Base-by-base conservation (phyloP, 92 coral and sea anemone genomes). In the Zoanthus solanderi region DNA sequence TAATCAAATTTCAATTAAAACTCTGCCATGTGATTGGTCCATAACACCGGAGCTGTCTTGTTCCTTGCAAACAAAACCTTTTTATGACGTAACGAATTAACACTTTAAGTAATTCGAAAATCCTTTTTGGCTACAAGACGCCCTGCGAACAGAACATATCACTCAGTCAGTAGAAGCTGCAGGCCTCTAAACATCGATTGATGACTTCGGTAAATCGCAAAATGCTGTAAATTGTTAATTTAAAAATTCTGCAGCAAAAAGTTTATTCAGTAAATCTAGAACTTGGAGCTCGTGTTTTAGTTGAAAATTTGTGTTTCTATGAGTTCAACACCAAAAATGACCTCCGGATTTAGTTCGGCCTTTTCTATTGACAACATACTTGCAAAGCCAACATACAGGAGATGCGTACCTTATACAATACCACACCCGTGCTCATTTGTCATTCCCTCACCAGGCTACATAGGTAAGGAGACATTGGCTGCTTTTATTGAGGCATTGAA, bases 21-120 rank as follows among this genome's bases (percentile, higher is more conserved):
- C 52, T 50, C 90, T 60, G 67, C 77, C 16, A 13, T 77, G 17
- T 90, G 89, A 95, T 95, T 95, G 98, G 98, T 29, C 77, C 77
- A 82, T 86, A 32, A 76, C 72, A 45, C 84, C 85, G 86, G 92
- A 94, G 74, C 91, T 91, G 96, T 91, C 96, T 92, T 88, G 85
- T 85, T 88, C 87, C 90, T 80, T 79, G 85, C 89, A 86, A 89
- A 92, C 94, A 92, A 95, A 90, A 91, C 96, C 87, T 93, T 92
- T 88, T 89, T 85, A 83, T 94, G 95, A 94, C 97, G 99, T 92
- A 94, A 91, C 95, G 94, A 84, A 94, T 97, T 92, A 97, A 92
- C 96, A 95, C 99, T 91, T 95, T 84, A 90, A 95, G 98, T 97
- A 97, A 97, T 95, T 92, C 98, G 95, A 87, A 95, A 97, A 97